Conservation (phyloP, 2,797 vertebrate genomes). For the Poliocrania exsul region DNA sequence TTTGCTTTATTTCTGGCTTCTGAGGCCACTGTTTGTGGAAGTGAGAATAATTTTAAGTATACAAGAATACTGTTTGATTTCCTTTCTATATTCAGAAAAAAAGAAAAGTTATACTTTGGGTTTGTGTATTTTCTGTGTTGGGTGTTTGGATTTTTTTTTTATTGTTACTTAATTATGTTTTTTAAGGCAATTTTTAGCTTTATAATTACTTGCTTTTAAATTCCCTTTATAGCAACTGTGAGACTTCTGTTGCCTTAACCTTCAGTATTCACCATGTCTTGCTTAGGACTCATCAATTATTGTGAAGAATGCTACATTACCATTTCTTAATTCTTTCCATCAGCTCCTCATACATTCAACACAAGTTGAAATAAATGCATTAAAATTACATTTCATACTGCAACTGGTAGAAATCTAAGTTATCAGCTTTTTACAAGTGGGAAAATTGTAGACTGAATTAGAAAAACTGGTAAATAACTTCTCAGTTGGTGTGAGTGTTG, state of each 20-base stretch:
- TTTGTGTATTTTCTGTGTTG: background rate
- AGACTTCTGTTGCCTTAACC: background rate
- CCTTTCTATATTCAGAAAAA: background rate
- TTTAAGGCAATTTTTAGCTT: background rate
- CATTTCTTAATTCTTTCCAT: background rate
- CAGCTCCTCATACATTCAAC: background rate
- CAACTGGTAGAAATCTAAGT: background rate
- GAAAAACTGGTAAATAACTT: background rate
- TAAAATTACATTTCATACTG: background rate
- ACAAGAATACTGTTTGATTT: background rate
- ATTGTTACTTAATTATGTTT: background rate
- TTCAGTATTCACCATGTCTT: background rate
- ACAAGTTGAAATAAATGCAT: background rate
- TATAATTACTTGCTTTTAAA: background rate
- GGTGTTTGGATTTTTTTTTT: background rate
- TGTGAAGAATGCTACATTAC: background rate
- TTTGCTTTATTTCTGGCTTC: background rate
- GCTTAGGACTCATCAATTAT: background rate
- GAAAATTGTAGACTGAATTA: background rate
- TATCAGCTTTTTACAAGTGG: background rate
- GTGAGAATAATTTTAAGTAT: background rate
- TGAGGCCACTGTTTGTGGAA: background rate
- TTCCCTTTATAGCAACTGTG: background rate
- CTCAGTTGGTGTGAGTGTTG: background rate
- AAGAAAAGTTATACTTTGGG: background rate